These are phyloP conservation scores for Cardiocondyla obscurior DNA, from an alignment of 1,140 invertebrate species.

Conservation along the genomic window DNA sequence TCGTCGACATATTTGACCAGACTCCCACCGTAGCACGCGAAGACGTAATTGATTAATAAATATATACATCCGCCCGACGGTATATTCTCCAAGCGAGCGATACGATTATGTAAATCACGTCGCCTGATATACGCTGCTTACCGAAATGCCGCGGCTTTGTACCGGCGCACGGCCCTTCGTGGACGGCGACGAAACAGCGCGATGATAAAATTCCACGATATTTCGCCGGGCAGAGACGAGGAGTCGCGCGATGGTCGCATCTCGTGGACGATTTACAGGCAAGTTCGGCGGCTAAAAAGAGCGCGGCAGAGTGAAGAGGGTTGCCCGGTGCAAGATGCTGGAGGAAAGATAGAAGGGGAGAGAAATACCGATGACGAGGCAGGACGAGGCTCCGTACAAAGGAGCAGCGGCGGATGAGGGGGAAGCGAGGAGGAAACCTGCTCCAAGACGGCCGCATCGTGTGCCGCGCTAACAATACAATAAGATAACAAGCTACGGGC, in stretches of 20 bases:
- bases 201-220: slow-evolving; percentile 47
- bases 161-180: neutral
- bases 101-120: slow-evolving; percentile 4
- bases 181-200: slow-evolving; percentile 7
- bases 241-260: slow-evolving; percentile 22
- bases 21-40: neutral
- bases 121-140: slow-evolving; percentile 3
- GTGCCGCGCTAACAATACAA: slow-evolving; percentile 78
- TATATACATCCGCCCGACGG: slow-evolving; percentile 8
- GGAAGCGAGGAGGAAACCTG: slow-evolving; percentile 69
- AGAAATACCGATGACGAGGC: slow-evolving; percentile 63
- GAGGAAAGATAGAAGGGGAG: slow-evolving; percentile 11
- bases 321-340: slow-evolving; percentile 11
- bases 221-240: neutral
- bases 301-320: slow-evolving; percentile 36
- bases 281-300: slow-evolving; percentile 54
- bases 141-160: slow-evolving; percentile 2
- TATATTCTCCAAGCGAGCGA: neutral
- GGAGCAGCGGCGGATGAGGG: slow-evolving; percentile 40
- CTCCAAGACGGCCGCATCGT: slow-evolving; percentile 68
- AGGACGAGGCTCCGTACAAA: slow-evolving; percentile 60
- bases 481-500: slow-evolving; percentile 77
- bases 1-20: neutral
- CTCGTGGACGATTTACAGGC: slow-evolving; percentile 52
- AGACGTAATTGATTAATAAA: slow-evolving; percentile 28